Evolutionary conservation across 2,888 invertebrate genomes (phyloP), one percentile per base, ranked within the genome.

Genomic region (Cantharis lateralis): DNA sequence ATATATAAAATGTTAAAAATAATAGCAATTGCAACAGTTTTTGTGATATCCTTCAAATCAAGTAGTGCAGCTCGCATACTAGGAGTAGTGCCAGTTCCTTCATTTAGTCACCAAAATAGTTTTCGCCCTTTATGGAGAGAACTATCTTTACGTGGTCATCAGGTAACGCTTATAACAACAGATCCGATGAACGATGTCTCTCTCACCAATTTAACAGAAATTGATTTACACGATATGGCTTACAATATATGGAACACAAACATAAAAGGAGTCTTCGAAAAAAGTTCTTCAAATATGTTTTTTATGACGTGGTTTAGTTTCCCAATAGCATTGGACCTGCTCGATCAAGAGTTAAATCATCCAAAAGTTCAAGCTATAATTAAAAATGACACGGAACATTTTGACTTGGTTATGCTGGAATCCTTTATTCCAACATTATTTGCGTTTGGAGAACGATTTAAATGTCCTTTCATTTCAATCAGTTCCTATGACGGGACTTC

Each of bases 71-170:
- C 88, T 1, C 84, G 85, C 80, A 90, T 90, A 71, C 82, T 91
- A 64, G 88, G 85, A 0, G 82, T 90, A 0, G 84, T 88, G 61
- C 84, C 89, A n/a, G 84, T 87, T 4, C 88, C 90, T 2, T 88
- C 89, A 2, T 87, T 87, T 73, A 90, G 90, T 80, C 91, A 91
- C 79, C 90, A 91, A 83, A 82, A 88, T 0, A 87, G 89, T 0
- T 90, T 87, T 82, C 87, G 87, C 62, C 86, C 88, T 10, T 81
- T 91, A 32, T 88, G 89, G 82, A 82, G 86, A 16, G 89, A 88
- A 70, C 81, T 91, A 18, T 87, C 88, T 0, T 81, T 84, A 62
- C 85, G 88, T 73, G 91, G 91, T 7, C 91, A 91, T 78, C 84
- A 90, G 70, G 77, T 91, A 0, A 88, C 89, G 0, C 83, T 89